Evolutionary conservation across 1,140 invertebrate genomes (phyloP).

Genomic region (Piezodorus guildinii): DNA sequence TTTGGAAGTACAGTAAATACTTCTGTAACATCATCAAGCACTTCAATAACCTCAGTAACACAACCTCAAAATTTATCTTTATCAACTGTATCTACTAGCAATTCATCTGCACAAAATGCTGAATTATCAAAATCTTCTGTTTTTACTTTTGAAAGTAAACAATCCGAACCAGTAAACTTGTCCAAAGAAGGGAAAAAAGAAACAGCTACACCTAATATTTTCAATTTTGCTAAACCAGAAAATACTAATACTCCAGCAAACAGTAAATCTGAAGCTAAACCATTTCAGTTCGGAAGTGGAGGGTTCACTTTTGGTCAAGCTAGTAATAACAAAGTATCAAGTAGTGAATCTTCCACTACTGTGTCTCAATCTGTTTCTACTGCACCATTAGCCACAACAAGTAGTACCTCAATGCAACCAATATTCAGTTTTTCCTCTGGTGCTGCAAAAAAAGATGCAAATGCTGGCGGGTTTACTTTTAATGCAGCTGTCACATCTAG

Average conservation of each 20-base stretch:
- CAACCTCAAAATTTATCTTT: neutral
- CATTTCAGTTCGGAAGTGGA: slow-evolving; percentile 5
- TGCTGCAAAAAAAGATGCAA: slow-evolving; percentile 3
- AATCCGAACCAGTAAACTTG: neutral
- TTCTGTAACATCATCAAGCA: neutral
- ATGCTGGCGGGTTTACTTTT: neutral
- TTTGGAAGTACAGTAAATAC: neutral
- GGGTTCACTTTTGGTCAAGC: slow-evolving; percentile 1
- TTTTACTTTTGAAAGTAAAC: neutral
- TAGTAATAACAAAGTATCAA: neutral
- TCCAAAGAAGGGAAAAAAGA: neutral
- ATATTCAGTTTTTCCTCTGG: neutral
- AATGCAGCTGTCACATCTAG: neutral
- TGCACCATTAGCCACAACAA: neutral
- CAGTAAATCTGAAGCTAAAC: neutral
- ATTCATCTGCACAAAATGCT: neutral
- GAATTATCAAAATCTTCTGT: neutral
- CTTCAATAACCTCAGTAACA: neutral
- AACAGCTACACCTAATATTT: neutral
- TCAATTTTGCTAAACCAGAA: neutral
- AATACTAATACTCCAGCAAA: neutral
- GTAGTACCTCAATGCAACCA: neutral
- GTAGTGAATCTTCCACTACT: neutral
- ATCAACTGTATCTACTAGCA: neutral
- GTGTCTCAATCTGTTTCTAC: too few species aligned